These are phyloP conservation scores for Eulithis testata DNA, from an alignment of 2,888 invertebrate genomes.

Conservation along the genomic window DNA sequence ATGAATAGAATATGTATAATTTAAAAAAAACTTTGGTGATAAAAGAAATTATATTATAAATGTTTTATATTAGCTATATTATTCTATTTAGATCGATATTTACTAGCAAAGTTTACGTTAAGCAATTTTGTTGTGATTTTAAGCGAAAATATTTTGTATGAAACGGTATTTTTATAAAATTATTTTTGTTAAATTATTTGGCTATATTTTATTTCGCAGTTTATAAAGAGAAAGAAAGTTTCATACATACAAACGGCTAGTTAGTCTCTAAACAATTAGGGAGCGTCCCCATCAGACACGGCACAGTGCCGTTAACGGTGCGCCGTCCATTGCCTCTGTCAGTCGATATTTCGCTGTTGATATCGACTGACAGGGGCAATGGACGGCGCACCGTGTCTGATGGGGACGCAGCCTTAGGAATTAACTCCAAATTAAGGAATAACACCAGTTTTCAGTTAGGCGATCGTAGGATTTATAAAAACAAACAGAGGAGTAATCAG, in stretches of 20 bases:
- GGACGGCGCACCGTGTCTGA: too few species aligned
- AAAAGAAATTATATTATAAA: conserved; percentile 12
- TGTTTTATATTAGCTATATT: not conserved
- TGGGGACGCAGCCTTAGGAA: too few species aligned
- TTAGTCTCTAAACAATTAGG: too few species aligned
- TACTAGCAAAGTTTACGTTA: conserved; percentile 44
- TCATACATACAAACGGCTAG: not conserved
- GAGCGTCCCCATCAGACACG: too few species aligned
- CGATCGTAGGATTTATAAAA: not conserved
- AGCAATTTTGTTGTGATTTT: conserved; percentile 61
- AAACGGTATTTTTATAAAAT: conserved; percentile 64
- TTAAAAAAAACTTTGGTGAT: conserved; percentile 7
- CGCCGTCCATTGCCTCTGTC: too few species aligned
- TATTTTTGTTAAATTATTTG: conserved; percentile 59
- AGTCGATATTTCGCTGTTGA: too few species aligned
- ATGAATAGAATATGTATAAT: conserved; percentile 2
- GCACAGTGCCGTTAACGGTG: too few species aligned
- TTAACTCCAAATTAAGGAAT: too few species aligned
- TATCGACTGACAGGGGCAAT: too few species aligned
- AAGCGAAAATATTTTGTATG: conserved; percentile 66
- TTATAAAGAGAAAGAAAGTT: too few species aligned
- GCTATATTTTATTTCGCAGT: conserved; percentile 5
- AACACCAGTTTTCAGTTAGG: too few species aligned
- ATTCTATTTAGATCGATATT: conserved; percentile 46
- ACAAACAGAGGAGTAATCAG: conserved; percentile 52